Evolutionary conservation across 1,140 invertebrate genomes (phyloP).

Genomic region (Trichoplusia ni): DNA sequence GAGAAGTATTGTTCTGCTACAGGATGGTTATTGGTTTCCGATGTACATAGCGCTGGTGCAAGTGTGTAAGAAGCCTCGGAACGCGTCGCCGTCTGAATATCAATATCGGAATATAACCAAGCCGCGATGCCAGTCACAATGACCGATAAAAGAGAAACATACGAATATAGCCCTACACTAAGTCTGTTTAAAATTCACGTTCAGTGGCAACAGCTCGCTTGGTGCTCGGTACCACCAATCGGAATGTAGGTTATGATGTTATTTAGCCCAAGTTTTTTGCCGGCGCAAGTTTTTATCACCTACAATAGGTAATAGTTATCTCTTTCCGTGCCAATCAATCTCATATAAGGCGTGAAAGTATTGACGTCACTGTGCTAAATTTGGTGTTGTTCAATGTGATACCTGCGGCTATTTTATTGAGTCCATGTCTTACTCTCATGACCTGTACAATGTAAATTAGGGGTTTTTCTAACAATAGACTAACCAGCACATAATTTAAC

Average conservation of each 20-base stretch:
- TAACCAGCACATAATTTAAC: too few relatives aligned
- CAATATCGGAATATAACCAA: slow-evolving; percentile 73
- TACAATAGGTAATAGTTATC: slow-evolving; percentile 77
- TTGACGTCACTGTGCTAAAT: slow-evolving; percentile 72
- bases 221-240: slow-evolving; percentile 57
- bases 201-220: slow-evolving; percentile 52
- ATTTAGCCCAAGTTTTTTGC: slow-evolving; percentile 75
- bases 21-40: slow-evolving; percentile 55
- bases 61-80: slow-evolving; percentile 67
- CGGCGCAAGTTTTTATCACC: slow-evolving; percentile 70
- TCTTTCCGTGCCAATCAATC: slow-evolving; percentile 73
- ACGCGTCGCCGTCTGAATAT: slow-evolving; percentile 69
- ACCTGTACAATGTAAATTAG: background rate
- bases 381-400: slow-evolving; percentile 53
- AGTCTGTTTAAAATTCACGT: slow-evolving; percentile 75
- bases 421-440: slow-evolving; percentile 4
- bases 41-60: slow-evolving; percentile 53
- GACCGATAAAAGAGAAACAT: slow-evolving; percentile 75
- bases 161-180: slow-evolving; percentile 71
- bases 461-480: background rate
- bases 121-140: slow-evolving; percentile 66
- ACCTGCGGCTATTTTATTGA: slow-evolving; percentile 46
- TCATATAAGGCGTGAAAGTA: slow-evolving; percentile 78
- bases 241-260: slow-evolving; percentile 81
- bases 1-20: slow-evolving; percentile 13